Conservation (phyloP, 2,888 invertebrate genomes). For the Euspilapteryx auroguttella region DNA sequence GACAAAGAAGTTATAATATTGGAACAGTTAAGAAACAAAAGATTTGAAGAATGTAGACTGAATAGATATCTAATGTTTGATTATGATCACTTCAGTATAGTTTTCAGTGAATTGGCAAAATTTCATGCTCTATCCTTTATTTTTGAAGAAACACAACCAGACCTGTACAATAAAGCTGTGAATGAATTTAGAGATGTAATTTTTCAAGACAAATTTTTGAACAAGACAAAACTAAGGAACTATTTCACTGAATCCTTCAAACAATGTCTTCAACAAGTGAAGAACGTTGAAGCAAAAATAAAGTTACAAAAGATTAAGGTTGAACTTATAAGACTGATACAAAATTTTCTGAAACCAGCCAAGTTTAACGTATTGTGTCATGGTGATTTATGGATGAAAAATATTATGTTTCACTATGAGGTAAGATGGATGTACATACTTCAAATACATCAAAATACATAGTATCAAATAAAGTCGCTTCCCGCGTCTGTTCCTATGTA, state of each 20-base stretch:
- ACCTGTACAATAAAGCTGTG: conserved; percentile 15
- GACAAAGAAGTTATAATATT: conserved; percentile 34
- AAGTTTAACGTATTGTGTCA: conserved; percentile 35
- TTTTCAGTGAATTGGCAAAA: conserved; percentile 31
- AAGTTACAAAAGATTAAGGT: conserved; percentile 18
- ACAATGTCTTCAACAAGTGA: conserved; percentile 23
- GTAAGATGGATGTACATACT: no score
- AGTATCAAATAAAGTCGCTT: no score
- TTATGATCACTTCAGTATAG: conserved; percentile 17
- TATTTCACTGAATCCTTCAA: conserved; percentile 35
- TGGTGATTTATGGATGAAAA: conserved; percentile 45
- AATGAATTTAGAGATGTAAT: conserved; percentile 26
- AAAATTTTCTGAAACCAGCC: conserved; percentile 19
- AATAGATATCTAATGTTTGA: conserved; percentile 19
- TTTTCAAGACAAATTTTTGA: conserved; percentile 28
- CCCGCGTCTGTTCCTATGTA: no score
- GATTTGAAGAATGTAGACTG: conserved; percentile 23
- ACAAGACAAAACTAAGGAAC: conserved; percentile 28
- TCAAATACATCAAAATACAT: no score
- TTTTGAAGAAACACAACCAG: conserved; percentile 16
- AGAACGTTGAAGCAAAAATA: conserved; percentile 17
- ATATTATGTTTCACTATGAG: no score
- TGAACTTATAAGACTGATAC: conserved; percentile 24
- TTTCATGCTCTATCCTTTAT: conserved; percentile 36
- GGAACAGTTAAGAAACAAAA: conserved; percentile 26